Percentiles rank a stretch among this genome's conserved stretches.
Conservation (phyloP, 2,797 vertebrate genomes). For the Spea hammondii region DNA sequence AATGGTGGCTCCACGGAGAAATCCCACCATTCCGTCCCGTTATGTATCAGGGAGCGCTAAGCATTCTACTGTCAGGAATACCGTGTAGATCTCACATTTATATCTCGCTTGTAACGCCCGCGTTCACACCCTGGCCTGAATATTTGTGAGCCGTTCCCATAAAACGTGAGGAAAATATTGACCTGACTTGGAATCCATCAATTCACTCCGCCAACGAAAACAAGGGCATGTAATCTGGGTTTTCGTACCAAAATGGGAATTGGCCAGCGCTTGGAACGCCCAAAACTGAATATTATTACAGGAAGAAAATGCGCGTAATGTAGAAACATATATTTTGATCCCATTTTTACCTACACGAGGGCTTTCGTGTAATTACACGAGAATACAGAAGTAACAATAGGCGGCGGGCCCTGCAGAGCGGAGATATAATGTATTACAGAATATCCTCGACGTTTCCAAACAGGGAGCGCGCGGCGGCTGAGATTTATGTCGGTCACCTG, state of each 20-base stretch:
- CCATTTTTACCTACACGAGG: not conserved
- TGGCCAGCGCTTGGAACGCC: not conserved
- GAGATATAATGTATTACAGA: slow-evolving; percentile 13
- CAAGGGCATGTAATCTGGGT: slow-evolving; percentile 21
- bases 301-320: slow-evolving; percentile 8
- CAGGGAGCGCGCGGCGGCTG: slow-evolving; percentile 1
- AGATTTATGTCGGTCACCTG: slow-evolving; percentile 41
- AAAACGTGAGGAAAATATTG: not conserved
- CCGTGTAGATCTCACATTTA: too few species aligned
- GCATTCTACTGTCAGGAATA: too few species aligned
- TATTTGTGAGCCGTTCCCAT: slow-evolving; percentile 9
- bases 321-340: slow-evolving; percentile 17
- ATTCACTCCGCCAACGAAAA: slow-evolving; percentile 21
- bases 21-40: too few species aligned
- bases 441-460: slow-evolving; percentile 23
- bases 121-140: slow-evolving; percentile 5
- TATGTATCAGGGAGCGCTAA: too few species aligned
- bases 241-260: slow-evolving; percentile 23
- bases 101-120: too few species aligned
- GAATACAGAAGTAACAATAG: slow-evolving; percentile 20
- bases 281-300: slow-evolving; percentile 19
- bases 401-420: not conserved
- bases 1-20: too few species aligned
- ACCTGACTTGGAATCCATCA: not conserved
- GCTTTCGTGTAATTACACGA: slow-evolving; percentile 17